Evolutionary conservation across 2,888 invertebrate species (phyloP).

Genomic region (Tillus elongatus): DNA sequence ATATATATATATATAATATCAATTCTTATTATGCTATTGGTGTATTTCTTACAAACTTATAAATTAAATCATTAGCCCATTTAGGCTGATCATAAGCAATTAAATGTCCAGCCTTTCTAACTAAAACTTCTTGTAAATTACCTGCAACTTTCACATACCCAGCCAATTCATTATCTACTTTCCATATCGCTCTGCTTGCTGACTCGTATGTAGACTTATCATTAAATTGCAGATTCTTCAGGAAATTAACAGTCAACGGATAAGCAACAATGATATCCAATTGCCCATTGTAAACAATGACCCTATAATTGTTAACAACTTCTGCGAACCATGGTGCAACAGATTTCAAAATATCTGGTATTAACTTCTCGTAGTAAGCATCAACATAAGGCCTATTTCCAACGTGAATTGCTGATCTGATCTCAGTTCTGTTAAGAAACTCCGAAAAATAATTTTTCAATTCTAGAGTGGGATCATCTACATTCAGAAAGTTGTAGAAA

Average conservation of each 20-base stretch:
- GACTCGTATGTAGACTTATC: slow-evolving; percentile 53
- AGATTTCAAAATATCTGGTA: slow-evolving; percentile 33
- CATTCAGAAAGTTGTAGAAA: slow-evolving; percentile 18
- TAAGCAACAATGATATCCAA: slow-evolving; percentile 82
- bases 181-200: slow-evolving; percentile 58
- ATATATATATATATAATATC: too few species aligned
- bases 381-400: slow-evolving; percentile 57
- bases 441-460: slow-evolving; percentile 46
- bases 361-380: slow-evolving; percentile 44
- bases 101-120: slow-evolving; percentile 73
- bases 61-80: slow-evolving; percentile 60
- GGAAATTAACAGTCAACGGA: slow-evolving; percentile 68
- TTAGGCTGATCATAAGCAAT: slow-evolving; percentile 70
- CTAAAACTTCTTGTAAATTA: slow-evolving; percentile 60
- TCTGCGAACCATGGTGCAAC: slow-evolving; percentile 39
- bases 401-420: slow-evolving; percentile 71
- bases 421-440: slow-evolving; percentile 51
- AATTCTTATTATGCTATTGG: too few species aligned
- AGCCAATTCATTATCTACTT: slow-evolving; percentile 54
- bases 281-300: slow-evolving; percentile 80
- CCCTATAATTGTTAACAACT: slow-evolving; percentile 54
- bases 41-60: slow-evolving; percentile 24
- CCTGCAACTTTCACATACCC: slow-evolving; percentile 63
- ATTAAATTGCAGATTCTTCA: slow-evolving; percentile 60
- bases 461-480: slow-evolving; percentile 13